phyloP scores from a whole-genome alignment of 2,113 vertebrate genomes.

The Lipotes vexillifer region DNA sequence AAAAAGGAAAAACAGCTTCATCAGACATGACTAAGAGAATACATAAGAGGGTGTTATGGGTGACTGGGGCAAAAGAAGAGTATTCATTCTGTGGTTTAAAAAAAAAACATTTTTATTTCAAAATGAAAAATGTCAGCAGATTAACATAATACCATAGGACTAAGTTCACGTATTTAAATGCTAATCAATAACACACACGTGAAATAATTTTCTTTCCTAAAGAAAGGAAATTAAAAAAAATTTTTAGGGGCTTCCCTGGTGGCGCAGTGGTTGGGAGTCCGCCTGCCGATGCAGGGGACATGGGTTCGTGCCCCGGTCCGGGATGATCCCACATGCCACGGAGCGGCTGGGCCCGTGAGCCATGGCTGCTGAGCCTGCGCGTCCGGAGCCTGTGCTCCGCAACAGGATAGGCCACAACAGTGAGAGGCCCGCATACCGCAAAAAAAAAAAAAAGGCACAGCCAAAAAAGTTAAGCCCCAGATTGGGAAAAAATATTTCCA shows the following conservation, averaged over 20 bases:
- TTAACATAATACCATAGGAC: not conserved
- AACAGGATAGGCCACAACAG: no score
- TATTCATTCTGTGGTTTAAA: not conserved
- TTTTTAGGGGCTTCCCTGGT: no score
- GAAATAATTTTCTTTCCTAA: not conserved
- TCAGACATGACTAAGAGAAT: not conserved
- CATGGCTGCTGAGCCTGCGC: no score
- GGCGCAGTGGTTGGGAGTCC: no score
- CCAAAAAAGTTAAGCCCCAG: not conserved
- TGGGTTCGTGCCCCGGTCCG: no score
- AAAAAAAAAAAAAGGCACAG: not conserved
- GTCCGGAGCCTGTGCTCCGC: no score
- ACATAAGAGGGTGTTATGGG: accelerated
- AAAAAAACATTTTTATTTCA: not conserved
- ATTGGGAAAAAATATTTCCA: not conserved
- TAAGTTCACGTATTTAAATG: not conserved
- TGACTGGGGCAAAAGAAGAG: not conserved
- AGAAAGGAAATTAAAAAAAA: not conserved
- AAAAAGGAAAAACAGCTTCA: not conserved
- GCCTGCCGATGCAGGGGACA: no score
- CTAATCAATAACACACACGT: not conserved
- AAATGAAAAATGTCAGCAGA: not conserved
- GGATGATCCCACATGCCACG: no score
- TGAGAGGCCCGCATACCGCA: no score
- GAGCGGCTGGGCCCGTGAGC: no score